Percentiles rank a stretch among this genome's conserved stretches.
Evolutionary conservation across 2,113 vertebrate genomes (phyloP).

Genomic region (Terrapene triunguis): DNA sequence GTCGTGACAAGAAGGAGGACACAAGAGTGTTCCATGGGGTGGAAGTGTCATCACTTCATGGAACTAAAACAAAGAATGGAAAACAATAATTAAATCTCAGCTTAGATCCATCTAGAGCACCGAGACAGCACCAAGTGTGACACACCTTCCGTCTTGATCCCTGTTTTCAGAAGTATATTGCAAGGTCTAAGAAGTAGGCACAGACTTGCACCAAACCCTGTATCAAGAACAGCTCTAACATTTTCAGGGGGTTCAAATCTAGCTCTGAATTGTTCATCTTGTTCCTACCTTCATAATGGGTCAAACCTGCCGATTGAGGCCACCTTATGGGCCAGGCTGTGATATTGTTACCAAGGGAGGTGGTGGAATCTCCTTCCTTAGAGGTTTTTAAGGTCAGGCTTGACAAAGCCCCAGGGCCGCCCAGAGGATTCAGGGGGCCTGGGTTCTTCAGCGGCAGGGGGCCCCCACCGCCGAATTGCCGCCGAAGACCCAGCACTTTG

Average conservation of each 20-base stretch:
- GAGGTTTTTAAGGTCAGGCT: too few relatives aligned
- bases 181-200: not conserved
- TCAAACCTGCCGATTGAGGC: fast-evolving
- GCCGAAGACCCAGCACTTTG: too few relatives aligned
- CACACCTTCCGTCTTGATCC: not conserved
- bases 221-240: not conserved
- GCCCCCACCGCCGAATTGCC: too few relatives aligned
- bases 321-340: not conserved
- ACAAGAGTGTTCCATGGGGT: not conserved
- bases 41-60: not conserved
- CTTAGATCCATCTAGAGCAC: not conserved
- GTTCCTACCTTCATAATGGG: not conserved
- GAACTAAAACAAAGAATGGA: not conserved
- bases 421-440: too few relatives aligned
- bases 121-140: not conserved
- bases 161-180: not conserved
- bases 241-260: not conserved
- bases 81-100: not conserved
- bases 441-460: too few relatives aligned
- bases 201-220: not conserved
- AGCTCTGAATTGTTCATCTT: not conserved
- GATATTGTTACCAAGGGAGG: not conserved
- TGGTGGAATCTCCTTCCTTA: too few relatives aligned
- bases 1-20: not conserved
- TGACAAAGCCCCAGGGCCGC: too few relatives aligned